phyloP scores from a whole-genome alignment of 2,797 vertebrate genomes.

The Limosa lapponica region DNA sequence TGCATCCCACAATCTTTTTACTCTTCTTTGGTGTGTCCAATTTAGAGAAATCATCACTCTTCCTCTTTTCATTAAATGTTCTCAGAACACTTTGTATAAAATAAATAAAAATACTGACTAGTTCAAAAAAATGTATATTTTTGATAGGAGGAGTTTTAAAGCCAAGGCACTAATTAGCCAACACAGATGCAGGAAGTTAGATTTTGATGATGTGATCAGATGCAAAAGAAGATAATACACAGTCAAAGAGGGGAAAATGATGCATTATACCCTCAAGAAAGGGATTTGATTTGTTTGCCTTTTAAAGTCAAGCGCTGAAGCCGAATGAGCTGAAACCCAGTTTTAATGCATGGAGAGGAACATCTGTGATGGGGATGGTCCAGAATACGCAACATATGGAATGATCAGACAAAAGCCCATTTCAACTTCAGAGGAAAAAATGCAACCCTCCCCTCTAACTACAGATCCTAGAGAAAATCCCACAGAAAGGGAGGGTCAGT shows the following conservation, averaged over 20 bases:
- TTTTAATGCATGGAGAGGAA: not conserved
- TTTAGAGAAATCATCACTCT: not conserved
- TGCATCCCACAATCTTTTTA: not conserved
- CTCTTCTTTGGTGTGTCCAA: not conserved
- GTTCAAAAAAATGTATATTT: not conserved
- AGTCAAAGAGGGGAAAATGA: constrained; percentile 63
- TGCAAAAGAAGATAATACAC: constrained; percentile 19
- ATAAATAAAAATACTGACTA: constrained; percentile 27
- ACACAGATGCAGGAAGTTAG: constrained; percentile 71
- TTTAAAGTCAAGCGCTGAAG: constrained; percentile 42
- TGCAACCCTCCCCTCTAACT: not conserved
- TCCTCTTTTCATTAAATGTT: not conserved
- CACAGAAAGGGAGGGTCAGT: not conserved
- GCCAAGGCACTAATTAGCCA: constrained; percentile 46
- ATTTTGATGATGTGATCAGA: constrained; percentile 63
- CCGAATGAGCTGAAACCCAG: not conserved
- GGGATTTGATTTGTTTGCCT: constrained; percentile 72
- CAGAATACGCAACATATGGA: constrained; percentile 13
- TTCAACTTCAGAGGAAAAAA: not conserved
- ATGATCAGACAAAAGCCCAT: not conserved
- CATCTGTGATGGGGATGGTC: constrained; percentile 55
- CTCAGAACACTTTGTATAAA: constrained; percentile 27
- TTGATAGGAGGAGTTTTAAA: not conserved
- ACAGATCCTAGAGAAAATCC: not conserved
- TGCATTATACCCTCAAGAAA: constrained; percentile 74